Conservation (phyloP, 37 sponge, comb jelly and placozoan species). For the Lycopodina hypogea region DNA sequence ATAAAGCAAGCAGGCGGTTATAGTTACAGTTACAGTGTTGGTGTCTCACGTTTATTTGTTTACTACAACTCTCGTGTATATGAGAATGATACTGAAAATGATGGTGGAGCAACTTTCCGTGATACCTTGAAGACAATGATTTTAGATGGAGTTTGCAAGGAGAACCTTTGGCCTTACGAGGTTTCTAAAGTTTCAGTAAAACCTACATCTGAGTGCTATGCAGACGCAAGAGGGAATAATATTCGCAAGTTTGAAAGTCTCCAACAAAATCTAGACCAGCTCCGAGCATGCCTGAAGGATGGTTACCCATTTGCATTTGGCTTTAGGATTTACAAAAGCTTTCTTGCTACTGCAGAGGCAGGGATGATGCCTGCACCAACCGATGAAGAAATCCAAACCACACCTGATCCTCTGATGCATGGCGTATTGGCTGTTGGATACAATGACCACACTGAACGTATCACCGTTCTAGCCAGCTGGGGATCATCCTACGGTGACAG, state of each 20-base stretch:
- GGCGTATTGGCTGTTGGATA: too few species aligned
- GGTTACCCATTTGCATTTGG: conserved; percentile 1
- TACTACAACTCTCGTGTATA: too few species aligned
- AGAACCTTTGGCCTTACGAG: conserved; percentile 4
- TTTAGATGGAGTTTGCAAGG: conserved; percentile 16
- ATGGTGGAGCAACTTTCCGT: conserved; percentile 14
- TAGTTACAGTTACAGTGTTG: background rate
- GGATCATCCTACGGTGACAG: background rate
- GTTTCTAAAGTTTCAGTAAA: background rate
- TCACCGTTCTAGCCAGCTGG: background rate
- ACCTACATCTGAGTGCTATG: conserved; percentile 3
- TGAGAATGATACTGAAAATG: background rate
- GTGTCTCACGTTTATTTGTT: conserved; percentile 10
- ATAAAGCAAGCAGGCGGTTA: background rate
- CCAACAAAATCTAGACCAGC: background rate
- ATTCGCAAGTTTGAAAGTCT: conserved; percentile 5
- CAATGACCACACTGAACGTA: too few species aligned
- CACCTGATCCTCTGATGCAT: background rate
- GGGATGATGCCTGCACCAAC: background rate
- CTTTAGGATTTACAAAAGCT: background rate
- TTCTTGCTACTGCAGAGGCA: background rate
- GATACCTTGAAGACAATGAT: conserved; percentile 7
- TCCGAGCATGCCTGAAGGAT: conserved; percentile 10
- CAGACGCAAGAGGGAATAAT: conserved; percentile 6
- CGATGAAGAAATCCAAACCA: background rate